Conservation (phyloP, 2,113 vertebrate genomes). For the Romanogobio albipinnatus region DNA sequence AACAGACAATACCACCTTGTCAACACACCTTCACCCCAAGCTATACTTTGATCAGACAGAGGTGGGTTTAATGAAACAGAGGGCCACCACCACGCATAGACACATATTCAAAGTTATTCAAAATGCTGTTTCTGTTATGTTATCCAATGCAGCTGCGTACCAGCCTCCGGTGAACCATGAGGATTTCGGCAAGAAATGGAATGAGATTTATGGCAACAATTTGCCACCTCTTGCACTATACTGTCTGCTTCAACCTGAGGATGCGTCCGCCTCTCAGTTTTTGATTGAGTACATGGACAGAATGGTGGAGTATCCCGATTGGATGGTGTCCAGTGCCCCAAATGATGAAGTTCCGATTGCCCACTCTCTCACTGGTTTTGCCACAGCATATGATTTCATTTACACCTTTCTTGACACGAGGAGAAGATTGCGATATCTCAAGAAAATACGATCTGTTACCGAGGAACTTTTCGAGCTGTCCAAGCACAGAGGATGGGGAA, state of each 20-base stretch:
- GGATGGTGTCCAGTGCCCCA: constrained; percentile 91
- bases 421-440: constrained; percentile 81
- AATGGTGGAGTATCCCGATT: constrained; percentile 91
- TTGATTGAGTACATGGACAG: constrained; percentile 93
- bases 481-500: constrained; percentile 92
- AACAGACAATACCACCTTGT: constrained; percentile 24
- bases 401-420: constrained; percentile 81
- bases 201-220: constrained; percentile 98
- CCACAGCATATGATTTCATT: constrained; percentile 95
- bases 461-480: constrained; percentile 90
- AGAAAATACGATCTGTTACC: constrained; percentile 84
- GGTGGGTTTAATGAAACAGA: constrained; percentile 51
- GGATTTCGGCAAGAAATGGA: constrained; percentile 96
- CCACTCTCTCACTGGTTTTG: constrained; percentile 96
- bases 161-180: constrained; percentile 89
- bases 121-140: constrained; percentile 84
- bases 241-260: constrained; percentile 91
- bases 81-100: constrained; percentile 85
- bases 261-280: constrained; percentile 88
- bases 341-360: constrained; percentile 94
- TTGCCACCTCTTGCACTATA: constrained; percentile 92
- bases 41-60: constrained; percentile 57
- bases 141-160: constrained; percentile 86
- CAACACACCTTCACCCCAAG: constrained; percentile 57
- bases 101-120: constrained; percentile 91